phyloP scores from a whole-genome alignment of 2,888 invertebrate genomes.

The Noctua janthina region DNA sequence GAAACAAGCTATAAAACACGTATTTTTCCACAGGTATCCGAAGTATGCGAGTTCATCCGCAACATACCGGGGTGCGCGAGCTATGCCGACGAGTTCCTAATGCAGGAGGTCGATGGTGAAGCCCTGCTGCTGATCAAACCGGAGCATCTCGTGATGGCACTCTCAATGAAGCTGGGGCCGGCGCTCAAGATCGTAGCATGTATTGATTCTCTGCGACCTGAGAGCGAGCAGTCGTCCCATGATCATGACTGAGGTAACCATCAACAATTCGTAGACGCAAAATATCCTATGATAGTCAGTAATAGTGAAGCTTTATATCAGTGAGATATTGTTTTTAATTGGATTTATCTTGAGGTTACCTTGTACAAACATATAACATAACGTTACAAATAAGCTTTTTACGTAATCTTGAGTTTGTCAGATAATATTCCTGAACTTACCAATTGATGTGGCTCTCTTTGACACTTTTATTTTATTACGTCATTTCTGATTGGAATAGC shows the following conservation, averaged over 20 bases:
- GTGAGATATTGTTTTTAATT: not conserved
- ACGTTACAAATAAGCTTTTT: not conserved
- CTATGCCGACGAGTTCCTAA: conserved; percentile 98
- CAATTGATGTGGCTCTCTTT: not conserved
- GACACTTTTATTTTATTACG: not conserved
- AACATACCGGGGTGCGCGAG: conserved; percentile 97
- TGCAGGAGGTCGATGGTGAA: conserved; percentile 99
- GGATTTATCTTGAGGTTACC: not conserved
- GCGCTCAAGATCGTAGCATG: conserved; percentile 98
- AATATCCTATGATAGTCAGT: not conserved
- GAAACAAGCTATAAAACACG: not conserved
- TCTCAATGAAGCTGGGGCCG: conserved; percentile 98
- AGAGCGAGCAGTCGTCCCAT: conserved; percentile 82
- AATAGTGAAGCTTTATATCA: not conserved
- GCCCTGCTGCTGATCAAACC: conserved; percentile 97
- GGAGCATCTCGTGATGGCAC: conserved; percentile 98
- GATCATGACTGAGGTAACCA: conserved; percentile 82
- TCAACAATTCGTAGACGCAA: not conserved
- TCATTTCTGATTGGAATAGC: not conserved
- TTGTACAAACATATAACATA: not conserved
- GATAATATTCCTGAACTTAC: not conserved
- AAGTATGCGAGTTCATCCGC: conserved; percentile 97
- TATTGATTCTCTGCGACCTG: conserved; percentile 95
- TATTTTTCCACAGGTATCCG: conserved; percentile 92
- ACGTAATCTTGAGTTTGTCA: not conserved